Percentiles rank a stretch among this genome's conserved stretches.
Conservation (phyloP, 2,888 invertebrate genomes). For the Loripinus fragilis region DNA sequence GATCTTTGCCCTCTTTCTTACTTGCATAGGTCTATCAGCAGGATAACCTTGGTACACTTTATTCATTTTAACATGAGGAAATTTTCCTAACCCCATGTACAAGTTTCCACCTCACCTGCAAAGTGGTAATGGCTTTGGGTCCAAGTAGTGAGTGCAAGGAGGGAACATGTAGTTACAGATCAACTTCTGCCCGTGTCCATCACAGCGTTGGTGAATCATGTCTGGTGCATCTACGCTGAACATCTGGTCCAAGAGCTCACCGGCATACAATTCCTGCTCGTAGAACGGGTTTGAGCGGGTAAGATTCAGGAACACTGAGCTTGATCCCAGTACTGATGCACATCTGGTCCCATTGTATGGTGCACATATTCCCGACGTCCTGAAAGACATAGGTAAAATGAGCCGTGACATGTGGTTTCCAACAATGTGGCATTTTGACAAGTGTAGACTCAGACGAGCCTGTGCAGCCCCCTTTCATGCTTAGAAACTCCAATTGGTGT, state of each 20-base stretch:
- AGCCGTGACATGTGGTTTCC: no score
- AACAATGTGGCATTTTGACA: no score
- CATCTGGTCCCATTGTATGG: slow-evolving; percentile 75
- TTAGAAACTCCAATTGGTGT: no score
- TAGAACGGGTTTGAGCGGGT: slow-evolving; percentile 50
- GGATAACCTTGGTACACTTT: no score
- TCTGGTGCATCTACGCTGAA: slow-evolving; percentile 42
- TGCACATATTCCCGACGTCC: slow-evolving; percentile 62
- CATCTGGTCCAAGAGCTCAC: slow-evolving; percentile 65
- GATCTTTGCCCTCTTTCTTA: no score
- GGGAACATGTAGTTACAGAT: slow-evolving; percentile 97
- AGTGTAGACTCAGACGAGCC: no score
- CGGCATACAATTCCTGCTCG: slow-evolving; percentile 64
- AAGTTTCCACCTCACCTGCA: slow-evolving; percentile 74
- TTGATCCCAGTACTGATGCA: slow-evolving; percentile 61
- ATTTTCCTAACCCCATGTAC: no score
- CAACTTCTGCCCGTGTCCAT: slow-evolving; percentile 93
- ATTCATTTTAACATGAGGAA: no score
- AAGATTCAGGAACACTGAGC: slow-evolving; percentile 62
- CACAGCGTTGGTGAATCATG: slow-evolving; percentile 85
- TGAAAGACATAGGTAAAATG: no score
- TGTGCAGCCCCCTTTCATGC: no score
- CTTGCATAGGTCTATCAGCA: no score
- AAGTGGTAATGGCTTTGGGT: slow-evolving; percentile 58
- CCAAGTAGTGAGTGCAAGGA: slow-evolving; percentile 85